Conservation (phyloP, 23 tunicate genomes). For the Trididemnum clinides region DNA sequence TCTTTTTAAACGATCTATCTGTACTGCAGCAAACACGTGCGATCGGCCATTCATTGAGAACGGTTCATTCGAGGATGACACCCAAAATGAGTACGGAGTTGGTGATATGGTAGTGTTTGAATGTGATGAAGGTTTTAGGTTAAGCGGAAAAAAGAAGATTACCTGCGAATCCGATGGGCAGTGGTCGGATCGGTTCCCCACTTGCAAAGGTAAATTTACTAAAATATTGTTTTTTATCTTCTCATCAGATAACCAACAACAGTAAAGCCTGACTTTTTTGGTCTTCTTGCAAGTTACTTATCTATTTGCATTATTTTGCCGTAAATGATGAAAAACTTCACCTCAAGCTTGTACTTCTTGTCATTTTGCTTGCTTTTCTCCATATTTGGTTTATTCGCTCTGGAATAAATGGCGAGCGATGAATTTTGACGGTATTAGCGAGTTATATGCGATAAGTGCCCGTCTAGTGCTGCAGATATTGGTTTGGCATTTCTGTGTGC, state of each 20-base stretch:
- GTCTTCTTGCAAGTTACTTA: no score
- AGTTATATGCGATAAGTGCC: no score
- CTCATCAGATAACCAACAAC: no score
- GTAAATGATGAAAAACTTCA: neutral
- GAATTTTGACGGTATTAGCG: no score
- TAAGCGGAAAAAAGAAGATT: neutral
- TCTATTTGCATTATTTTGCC: neutral
- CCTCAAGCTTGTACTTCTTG: neutral
- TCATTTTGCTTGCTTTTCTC: neutral
- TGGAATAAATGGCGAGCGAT: no score
- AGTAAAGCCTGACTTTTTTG: no score
- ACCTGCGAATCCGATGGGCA: neutral
- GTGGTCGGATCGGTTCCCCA: neutral
- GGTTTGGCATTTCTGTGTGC: no score
- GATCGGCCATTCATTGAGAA: neutral
- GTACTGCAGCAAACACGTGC: constrained; percentile 5
- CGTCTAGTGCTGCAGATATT: no score
- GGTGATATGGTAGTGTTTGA: neutral
- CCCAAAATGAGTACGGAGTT: neutral
- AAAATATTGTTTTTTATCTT: no score
- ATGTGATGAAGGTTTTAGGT: neutral
- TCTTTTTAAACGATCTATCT: no score
- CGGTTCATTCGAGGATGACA: neutral
- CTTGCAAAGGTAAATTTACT: no score
- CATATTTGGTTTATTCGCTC: neutral